phyloP scores from a whole-genome alignment of 2,797 vertebrate species.

The Labroides dimidiatus region DNA sequence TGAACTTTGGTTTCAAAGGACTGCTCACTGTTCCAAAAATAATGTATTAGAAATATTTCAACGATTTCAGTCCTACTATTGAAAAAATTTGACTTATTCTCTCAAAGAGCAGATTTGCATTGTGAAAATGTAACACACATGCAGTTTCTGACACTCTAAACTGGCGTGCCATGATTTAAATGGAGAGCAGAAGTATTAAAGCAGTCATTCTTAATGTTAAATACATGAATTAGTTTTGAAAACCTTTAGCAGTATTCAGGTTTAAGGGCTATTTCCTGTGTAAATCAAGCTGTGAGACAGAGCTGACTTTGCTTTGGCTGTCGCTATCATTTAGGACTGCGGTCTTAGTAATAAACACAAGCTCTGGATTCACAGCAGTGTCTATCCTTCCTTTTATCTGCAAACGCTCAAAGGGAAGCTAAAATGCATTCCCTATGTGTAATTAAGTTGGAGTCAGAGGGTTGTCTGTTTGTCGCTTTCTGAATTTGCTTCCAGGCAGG shows the following conservation, averaged over 20 bases:
- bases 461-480: slow-evolving; percentile 38
- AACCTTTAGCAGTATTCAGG: slow-evolving; percentile 27
- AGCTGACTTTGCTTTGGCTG: slow-evolving; percentile 36
- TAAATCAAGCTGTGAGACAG: slow-evolving; percentile 29
- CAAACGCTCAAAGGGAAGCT: slow-evolving; percentile 23
- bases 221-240: slow-evolving; percentile 35
- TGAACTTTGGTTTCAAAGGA: slow-evolving; percentile 25
- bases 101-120: not conserved
- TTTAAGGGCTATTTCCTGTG: slow-evolving; percentile 25
- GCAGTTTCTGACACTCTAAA: not conserved
- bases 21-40: not conserved
- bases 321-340: slow-evolving; percentile 29
- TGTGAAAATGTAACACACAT: too few species aligned
- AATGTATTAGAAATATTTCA: not conserved
- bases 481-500: slow-evolving; percentile 43
- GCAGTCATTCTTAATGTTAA: slow-evolving; percentile 18
- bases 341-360: slow-evolving; percentile 24
- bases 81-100: not conserved
- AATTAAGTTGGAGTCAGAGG: slow-evolving; percentile 42
- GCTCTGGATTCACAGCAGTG: slow-evolving; percentile 19
- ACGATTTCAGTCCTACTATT: not conserved
- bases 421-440: slow-evolving; percentile 34
- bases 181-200: slow-evolving; percentile 2
- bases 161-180: not conserved
- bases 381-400: slow-evolving; percentile 24